phyloP scores from a whole-genome alignment of 2,113 vertebrate species.

The Anser brachyrhynchus region DNA sequence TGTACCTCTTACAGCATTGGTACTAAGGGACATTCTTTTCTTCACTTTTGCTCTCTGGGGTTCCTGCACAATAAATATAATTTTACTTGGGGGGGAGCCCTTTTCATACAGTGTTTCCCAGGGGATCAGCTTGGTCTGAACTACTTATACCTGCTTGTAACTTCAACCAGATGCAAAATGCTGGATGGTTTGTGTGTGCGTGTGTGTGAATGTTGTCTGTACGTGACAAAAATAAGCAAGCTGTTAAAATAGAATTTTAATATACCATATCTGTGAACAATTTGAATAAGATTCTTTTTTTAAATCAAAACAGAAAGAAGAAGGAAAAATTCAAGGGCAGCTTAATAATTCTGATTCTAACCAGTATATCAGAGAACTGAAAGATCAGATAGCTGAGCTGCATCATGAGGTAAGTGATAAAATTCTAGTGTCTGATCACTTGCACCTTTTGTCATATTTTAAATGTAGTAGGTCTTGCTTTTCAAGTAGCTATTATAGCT shows the following conservation, averaged over 20 bases:
- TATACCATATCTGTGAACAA: neutral
- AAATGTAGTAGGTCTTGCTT: neutral
- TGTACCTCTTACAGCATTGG: neutral
- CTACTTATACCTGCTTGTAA: neutral
- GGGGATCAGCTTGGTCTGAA: neutral
- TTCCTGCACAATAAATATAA: neutral
- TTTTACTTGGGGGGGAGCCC: too few species aligned
- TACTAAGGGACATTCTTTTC: neutral
- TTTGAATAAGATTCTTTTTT: slow-evolving; percentile 30
- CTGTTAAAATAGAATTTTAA: neutral
- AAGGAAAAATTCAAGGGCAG: slow-evolving; percentile 96
- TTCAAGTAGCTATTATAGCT: slow-evolving; percentile 1
- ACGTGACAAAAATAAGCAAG: neutral
- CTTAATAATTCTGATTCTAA: slow-evolving; percentile 94
- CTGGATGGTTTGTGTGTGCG: neutral
- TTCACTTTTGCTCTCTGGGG: neutral
- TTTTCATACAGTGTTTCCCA: neutral
- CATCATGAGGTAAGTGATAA: slow-evolving; percentile 91
- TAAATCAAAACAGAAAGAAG: slow-evolving; percentile 90
- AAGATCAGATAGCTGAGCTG: slow-evolving; percentile 95
- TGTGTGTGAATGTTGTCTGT: neutral
- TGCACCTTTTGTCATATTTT: slow-evolving; percentile 45
- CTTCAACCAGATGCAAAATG: neutral
- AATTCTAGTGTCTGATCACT: slow-evolving; percentile 39
- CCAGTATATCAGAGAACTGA: slow-evolving; percentile 95